phyloP scores from a whole-genome alignment of 2,797 vertebrate genomes.

The Oophaga sylvatica region DNA sequence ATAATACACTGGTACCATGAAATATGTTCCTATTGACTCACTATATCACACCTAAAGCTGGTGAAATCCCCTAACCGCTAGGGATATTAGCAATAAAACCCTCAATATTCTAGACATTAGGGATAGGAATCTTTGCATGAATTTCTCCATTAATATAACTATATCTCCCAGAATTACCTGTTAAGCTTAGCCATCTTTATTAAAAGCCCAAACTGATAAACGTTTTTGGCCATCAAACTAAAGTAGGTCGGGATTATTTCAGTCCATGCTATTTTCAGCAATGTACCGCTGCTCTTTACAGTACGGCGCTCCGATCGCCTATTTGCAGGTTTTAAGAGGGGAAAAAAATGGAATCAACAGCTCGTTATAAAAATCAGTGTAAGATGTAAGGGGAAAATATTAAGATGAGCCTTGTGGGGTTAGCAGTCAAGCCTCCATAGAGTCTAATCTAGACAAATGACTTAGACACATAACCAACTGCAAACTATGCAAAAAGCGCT shows the following conservation, averaged over 20 bases:
- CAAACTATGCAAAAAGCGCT: slow-evolving; percentile 67
- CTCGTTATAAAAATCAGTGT: slow-evolving; percentile 55
- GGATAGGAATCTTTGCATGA: neutral
- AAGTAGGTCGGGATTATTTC: slow-evolving; percentile 21
- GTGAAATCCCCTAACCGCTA: neutral
- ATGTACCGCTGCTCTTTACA: slow-evolving; percentile 1
- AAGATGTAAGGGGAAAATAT: slow-evolving; percentile 47
- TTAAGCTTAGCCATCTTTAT: neutral
- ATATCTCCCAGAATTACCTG: neutral
- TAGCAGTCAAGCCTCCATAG: slow-evolving; percentile 56
- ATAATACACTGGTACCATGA: neutral
- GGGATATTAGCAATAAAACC: too few relatives aligned
- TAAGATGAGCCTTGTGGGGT: slow-evolving; percentile 59
- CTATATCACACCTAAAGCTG: neutral
- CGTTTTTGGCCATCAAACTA: neutral
- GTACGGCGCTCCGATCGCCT: neutral
- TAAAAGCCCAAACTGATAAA: slow-evolving; percentile 10
- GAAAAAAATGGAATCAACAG: slow-evolving; percentile 50
- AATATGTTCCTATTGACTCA: neutral
- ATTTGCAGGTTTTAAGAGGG: slow-evolving; percentile 20
- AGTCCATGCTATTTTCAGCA: slow-evolving; percentile 12
- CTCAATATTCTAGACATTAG: neutral
- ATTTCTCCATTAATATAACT: too few relatives aligned
- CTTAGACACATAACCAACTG: slow-evolving; percentile 65
- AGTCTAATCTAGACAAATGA: slow-evolving; percentile 77